These are phyloP conservation scores for Ostrea edulis DNA, from an alignment of 1,140 invertebrate species.

Conservation along the genomic window DNA sequence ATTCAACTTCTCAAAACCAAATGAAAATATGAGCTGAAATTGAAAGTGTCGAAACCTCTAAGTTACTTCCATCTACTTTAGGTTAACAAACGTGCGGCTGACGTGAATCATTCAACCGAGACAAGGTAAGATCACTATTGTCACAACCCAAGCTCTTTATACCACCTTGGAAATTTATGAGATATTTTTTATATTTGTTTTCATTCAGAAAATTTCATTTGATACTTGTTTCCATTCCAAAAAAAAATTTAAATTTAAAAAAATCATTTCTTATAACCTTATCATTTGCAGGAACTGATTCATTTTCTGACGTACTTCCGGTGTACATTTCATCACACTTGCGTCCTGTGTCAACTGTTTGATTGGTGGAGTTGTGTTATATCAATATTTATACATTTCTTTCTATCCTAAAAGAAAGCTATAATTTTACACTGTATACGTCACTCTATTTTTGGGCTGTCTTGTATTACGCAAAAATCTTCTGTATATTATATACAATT, in stretches of 20 bases:
- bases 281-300: slow-evolving; percentile 6
- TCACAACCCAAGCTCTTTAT: not conserved
- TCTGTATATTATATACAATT: not conserved
- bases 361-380: not conserved
- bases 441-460: not conserved
- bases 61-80: not conserved
- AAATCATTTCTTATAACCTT: not conserved
- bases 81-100: slow-evolving; percentile 7
- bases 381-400: not conserved
- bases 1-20: too few relatives aligned
- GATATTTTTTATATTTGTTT: not conserved
- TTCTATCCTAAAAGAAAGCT: not conserved
- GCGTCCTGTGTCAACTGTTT: slow-evolving; percentile 21
- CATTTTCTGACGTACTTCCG: slow-evolving; percentile 31
- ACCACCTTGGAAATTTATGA: not conserved
- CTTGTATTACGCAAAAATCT: not conserved
- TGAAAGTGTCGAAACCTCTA: not conserved
- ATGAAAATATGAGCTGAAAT: not conserved
- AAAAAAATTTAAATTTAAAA: not conserved
- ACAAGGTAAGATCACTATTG: not conserved
- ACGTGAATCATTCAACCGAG: not conserved
- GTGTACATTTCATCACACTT: slow-evolving; percentile 33
- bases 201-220: not conserved
- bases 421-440: not conserved
- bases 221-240: not conserved